These are phyloP conservation scores for Ophraella communa DNA, from an alignment of 2,888 invertebrate species.

Conservation along the genomic window DNA sequence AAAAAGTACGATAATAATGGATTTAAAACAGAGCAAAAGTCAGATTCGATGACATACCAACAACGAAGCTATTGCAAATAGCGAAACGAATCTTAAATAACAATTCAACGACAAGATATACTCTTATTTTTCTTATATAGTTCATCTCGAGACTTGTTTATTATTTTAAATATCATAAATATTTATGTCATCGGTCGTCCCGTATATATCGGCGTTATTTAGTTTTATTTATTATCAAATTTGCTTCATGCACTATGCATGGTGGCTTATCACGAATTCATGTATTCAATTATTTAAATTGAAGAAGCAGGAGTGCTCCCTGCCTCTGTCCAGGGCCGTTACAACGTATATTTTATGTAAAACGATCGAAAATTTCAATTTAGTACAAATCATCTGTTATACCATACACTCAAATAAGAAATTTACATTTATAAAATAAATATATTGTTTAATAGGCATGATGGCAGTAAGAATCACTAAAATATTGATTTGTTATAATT, in stretches of 20 bases:
- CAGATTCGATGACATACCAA: too few species aligned
- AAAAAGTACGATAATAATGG: too few species aligned
- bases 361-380: constrained; percentile 10
- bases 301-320: constrained; percentile 40
- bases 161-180: constrained; percentile 57
- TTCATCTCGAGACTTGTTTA: constrained; percentile 44
- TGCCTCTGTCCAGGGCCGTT: constrained; percentile 21
- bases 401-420: background rate
- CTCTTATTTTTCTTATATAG: constrained; percentile 20
- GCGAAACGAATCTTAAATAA: constrained; percentile 9
- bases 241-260: constrained; percentile 61
- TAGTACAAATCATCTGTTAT: background rate
- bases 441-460: too few species aligned
- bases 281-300: constrained; percentile 62
- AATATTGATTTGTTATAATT: too few species aligned
- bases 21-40: too few species aligned
- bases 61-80: background rate
- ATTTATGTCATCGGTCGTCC: constrained; percentile 54
- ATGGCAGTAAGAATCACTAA: too few species aligned
- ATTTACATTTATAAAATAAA: too few species aligned
- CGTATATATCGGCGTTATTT: constrained; percentile 58
- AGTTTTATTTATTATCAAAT: constrained; percentile 62
- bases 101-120: constrained; percentile 17
- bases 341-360: constrained; percentile 20
- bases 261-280: constrained; percentile 61